Evolutionary conservation across 2,113 vertebrate genomes (phyloP), one percentile per base, ranked within the genome.

Genomic region (Trematomus loennbergii): DNA sequence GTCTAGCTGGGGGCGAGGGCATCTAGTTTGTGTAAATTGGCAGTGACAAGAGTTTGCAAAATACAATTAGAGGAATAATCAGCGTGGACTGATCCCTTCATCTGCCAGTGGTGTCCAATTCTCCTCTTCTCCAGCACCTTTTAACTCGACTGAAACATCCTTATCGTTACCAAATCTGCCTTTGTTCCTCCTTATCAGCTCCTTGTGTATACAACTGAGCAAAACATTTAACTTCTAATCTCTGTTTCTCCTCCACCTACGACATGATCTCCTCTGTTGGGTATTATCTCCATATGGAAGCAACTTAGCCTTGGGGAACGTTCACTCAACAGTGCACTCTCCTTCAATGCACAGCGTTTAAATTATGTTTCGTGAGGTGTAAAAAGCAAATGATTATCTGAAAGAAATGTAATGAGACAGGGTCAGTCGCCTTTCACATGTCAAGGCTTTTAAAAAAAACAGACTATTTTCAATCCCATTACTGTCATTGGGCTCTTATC

Each of bases 21-120:
- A 78, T 85, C 55, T 59, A 74, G 43, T 87, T 67, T 75, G 79
- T 70, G 62, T 54, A 82, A 88, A 91, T 93, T 79, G 75, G 70
- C 87, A 64, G 75, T 83, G 92, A 92, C 92, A 93, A 64, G 85
- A 78, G 85, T 93, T 93, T 88, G 90, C 85, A 91, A 91, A 92
- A 90, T 88, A 92, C 69, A 88, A 84, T 89, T 84, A 87, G 64
- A 58, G 65, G 72, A 78, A 74, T 80, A 79, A 85, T 76, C 80
- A 83, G 74, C 17, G 4, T 72, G 77, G 45, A 55, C n/a, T 58
- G 45, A 82, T 91, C 63, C 46, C 53, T 81, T 82, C 22, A 65
- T 81, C 57, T 59, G 43, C 12, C 33, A 52, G 20, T 33, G 48
- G 40, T 66, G 29, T 25, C 25, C 1, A 13, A 53, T 75, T 81